Evolutionary conservation across 64 coral and sea anemone species (phyloP).

Genomic region (Montipora efflorescens): DNA sequence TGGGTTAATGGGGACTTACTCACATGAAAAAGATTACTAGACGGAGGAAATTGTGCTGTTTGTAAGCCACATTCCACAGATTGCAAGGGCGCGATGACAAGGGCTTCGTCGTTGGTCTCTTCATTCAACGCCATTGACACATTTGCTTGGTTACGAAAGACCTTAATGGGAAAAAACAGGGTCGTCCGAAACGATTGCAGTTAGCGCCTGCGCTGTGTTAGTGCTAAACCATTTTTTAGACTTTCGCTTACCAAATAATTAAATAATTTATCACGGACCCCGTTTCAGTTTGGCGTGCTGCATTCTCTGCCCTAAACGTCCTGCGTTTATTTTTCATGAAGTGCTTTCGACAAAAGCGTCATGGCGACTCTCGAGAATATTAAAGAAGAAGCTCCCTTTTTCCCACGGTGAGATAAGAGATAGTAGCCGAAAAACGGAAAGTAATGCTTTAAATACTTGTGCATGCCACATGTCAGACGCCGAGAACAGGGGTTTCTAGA

Average conservation of each 20-base stretch:
- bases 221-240: background rate
- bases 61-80: background rate
- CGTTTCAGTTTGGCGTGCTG: too few species aligned
- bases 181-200: background rate
- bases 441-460: background rate
- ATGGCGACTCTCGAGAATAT: constrained; percentile 2
- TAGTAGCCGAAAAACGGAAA: background rate
- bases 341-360: background rate
- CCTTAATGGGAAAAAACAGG: background rate
- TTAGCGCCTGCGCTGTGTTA: background rate
- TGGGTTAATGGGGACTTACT: background rate
- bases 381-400: background rate
- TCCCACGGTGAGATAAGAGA: constrained; percentile 54
- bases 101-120: background rate
- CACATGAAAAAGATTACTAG: constrained; percentile 1
- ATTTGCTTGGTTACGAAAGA: background rate
- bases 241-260: too few species aligned
- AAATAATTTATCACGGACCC: too few species aligned
- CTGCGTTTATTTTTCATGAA: background rate
- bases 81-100: background rate
- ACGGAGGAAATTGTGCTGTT: background rate
- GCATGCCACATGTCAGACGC: background rate
- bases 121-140: background rate
- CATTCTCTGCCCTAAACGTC: too few species aligned
- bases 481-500: background rate